Evolutionary conservation across 1,140 invertebrate genomes (phyloP).

Genomic region (Platyscapa corneri): DNA sequence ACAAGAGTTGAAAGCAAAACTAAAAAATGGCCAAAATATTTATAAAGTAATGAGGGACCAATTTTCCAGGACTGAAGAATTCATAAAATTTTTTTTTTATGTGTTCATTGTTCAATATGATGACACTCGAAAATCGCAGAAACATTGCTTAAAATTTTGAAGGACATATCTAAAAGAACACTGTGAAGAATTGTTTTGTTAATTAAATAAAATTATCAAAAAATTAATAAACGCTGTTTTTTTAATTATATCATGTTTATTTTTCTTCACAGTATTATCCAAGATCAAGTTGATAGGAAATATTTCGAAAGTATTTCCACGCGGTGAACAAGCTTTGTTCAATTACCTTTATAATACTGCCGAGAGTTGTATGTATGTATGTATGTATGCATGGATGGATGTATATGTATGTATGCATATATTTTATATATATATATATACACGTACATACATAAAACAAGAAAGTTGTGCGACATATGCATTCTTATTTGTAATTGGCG

Average conservation of each 20-base stretch:
- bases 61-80: slow-evolving; percentile 37
- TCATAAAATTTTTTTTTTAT: background rate
- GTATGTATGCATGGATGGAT: background rate
- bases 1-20: slow-evolving; percentile 35
- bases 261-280: slow-evolving; percentile 8
- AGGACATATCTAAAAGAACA: background rate
- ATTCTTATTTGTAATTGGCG: slow-evolving; percentile 11
- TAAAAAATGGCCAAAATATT: slow-evolving; percentile 26
- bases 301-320: slow-evolving; percentile 20
- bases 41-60: slow-evolving; percentile 46
- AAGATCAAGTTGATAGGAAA: background rate
- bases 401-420: background rate
- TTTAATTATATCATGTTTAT: background rate
- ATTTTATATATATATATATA: slow-evolving; percentile 9
- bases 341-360: slow-evolving; percentile 41
- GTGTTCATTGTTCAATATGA: slow-evolving; percentile 8
- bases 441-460: background rate
- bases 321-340: slow-evolving; percentile 13
- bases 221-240: background rate
- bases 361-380: slow-evolving; percentile 9
- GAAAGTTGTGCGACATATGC: background rate
- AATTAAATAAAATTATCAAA: background rate
- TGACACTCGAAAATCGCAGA: background rate
- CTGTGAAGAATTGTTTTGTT: background rate
- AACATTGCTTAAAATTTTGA: background rate